Percentiles rank a stretch among this genome's conserved stretches.
Evolutionary conservation across 2,797 vertebrate species (phyloP).

Genomic region (Spatula versicolor): DNA sequence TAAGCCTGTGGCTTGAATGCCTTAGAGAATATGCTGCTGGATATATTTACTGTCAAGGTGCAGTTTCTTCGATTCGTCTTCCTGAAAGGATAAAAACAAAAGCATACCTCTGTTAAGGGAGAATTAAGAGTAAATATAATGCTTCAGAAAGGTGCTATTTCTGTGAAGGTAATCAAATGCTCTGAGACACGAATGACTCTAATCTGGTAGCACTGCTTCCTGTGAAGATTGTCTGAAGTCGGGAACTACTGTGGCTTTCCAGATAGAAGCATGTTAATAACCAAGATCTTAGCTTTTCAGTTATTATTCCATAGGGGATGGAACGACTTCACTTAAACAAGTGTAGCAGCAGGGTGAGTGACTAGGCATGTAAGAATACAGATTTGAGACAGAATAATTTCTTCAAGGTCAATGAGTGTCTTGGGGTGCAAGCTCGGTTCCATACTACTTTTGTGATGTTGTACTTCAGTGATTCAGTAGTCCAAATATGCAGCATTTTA

Average conservation of each 20-base stretch:
- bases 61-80: neutral
- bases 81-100: neutral
- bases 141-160: neutral
- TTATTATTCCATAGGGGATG: accelerated
- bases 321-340: neutral
- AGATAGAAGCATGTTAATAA: neutral
- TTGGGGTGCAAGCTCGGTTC: neutral
- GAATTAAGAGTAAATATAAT: neutral
- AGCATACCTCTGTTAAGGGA: neutral
- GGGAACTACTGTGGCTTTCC: neutral
- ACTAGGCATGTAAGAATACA: neutral
- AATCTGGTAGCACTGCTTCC: neutral
- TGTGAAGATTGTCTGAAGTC: neutral
- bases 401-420: neutral
- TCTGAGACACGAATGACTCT: neutral
- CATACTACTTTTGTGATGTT: neutral
- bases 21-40: neutral
- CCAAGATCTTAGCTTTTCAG: neutral
- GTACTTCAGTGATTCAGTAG: neutral
- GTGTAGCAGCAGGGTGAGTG: neutral
- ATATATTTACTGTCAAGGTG: neutral
- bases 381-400: neutral
- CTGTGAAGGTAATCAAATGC: neutral
- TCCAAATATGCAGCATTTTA: neutral
- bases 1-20: neutral